A percentile compares a stretch with the other conserved stretches of the same genome.
These are phyloP conservation scores for Monochamus alternatus DNA, from an alignment of 2,888 invertebrate genomes.

Conservation along the genomic window DNA sequence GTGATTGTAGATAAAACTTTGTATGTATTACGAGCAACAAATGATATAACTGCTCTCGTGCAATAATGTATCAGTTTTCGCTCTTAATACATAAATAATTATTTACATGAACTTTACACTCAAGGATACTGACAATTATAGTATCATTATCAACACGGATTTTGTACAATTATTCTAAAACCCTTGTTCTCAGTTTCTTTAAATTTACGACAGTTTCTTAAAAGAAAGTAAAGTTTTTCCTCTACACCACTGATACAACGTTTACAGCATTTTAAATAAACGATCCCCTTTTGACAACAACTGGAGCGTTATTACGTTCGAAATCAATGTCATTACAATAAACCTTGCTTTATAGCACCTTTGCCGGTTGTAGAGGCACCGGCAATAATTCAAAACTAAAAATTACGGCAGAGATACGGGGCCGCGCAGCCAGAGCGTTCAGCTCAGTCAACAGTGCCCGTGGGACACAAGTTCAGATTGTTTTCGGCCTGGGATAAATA, in stretches of 20 bases:
- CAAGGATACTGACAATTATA: too few species aligned
- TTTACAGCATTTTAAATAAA: conserved; percentile 26
- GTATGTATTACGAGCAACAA: too few species aligned
- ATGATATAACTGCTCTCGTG: too few species aligned
- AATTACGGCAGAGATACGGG: conserved; percentile 29
- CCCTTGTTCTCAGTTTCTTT: too few species aligned
- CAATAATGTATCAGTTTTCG: too few species aligned
- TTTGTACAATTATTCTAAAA: too few species aligned
- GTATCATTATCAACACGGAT: too few species aligned
- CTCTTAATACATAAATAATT: too few species aligned
- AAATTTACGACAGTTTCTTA: too few species aligned
- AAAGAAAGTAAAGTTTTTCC: too few species aligned
- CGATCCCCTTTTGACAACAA: conserved; percentile 26
- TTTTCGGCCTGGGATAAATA: conserved; percentile 55
- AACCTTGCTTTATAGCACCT: conserved; percentile 38
- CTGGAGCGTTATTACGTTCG: conserved; percentile 20
- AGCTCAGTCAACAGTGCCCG: conserved; percentile 43
- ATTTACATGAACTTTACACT: too few species aligned
- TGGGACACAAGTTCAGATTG: conserved; percentile 52
- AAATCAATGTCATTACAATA: conserved; percentile 40
- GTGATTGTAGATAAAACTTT: too few species aligned
- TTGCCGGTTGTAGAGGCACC: conserved; percentile 35
- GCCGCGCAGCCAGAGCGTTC: conserved; percentile 9
- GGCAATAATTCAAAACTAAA: conserved; percentile 43
- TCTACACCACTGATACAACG: background rate